Evolutionary conservation across 1,140 invertebrate genomes (phyloP), one percentile per base, ranked within the genome.

Genomic region (Potamilus streckersoni): DNA sequence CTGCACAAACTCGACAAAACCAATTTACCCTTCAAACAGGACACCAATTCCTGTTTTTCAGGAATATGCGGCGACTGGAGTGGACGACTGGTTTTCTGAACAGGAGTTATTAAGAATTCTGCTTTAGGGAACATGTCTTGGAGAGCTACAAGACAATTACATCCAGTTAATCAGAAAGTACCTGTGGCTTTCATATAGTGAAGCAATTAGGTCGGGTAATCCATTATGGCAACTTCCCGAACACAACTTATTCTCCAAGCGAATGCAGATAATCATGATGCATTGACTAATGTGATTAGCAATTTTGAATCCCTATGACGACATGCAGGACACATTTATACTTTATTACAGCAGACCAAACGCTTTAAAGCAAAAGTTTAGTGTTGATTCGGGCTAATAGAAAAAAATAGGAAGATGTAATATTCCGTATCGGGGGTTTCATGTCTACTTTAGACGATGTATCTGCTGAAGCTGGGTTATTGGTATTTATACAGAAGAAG

Each of bases 321-420:
- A 14, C 17, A 57, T 59, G 14, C 73, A 55, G 70, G 57, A 11
- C 74, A 80, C 31, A 72, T n/a, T 27, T 68, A 69, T 66, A 69
- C 71, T 20, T 79, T n/a, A 73, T 79, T 14, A 73, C 79, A 63
- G 63, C 65, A 61, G 74, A 77, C 31, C 79, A 59, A 38, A 4
- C 38, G 38, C 31, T 73, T 17, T 73, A 77, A 58, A 70, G 62
- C 65, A 56, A 65, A 38, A 61, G 17, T 17, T 70, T 69, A 56
- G 71, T 73, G 59, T 15, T 78, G 15, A 13, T 69, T 12, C 68
- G 69, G 74, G 67, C 23, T 17, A 67, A 73, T 69, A 23, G n/a
- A 23, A 23, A 38, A 71, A 55, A 69, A 6, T 80, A 58, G 20
- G 62, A 69, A 38, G 69, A 71, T 69, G 66, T 77, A 3, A 73